A percentile compares a stretch with the other conserved stretches of the same genome.
Conservation (phyloP, 2,888 invertebrate genomes). For the Brenthis ino region DNA sequence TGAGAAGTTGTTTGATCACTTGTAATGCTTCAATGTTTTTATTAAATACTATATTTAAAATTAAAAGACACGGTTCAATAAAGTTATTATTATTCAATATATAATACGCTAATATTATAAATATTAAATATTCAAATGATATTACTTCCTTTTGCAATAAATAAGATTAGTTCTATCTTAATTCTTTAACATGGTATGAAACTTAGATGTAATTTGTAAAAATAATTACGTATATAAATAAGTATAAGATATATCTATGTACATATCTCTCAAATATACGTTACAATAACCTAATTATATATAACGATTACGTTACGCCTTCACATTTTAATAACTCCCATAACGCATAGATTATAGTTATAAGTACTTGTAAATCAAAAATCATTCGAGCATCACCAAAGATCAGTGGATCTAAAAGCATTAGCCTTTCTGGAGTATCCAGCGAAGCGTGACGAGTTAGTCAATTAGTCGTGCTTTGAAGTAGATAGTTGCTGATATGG, state of each 20-base stretch:
- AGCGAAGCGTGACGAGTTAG: slow-evolving; percentile 41
- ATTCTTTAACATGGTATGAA: too few relatives aligned
- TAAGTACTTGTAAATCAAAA: slow-evolving; percentile 32
- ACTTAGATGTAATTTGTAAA: too few relatives aligned
- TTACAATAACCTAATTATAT: too few relatives aligned
- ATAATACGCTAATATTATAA: too few relatives aligned
- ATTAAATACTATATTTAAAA: neutral
- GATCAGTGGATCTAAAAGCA: slow-evolving; percentile 37
- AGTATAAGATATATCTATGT: too few relatives aligned
- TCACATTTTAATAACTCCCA: neutral
- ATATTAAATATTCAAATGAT: too few relatives aligned
- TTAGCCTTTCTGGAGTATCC: slow-evolving; percentile 36
- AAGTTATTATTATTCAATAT: too few relatives aligned
- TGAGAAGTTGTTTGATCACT: slow-evolving; percentile 11
- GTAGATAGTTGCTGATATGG: slow-evolving; percentile 47
- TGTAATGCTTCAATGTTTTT: neutral
- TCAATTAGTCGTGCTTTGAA: slow-evolving; percentile 48
- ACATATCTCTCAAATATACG: too few relatives aligned
- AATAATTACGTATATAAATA: too few relatives aligned
- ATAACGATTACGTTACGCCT: neutral
- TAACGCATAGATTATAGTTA: slow-evolving; percentile 8
- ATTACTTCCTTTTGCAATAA: too few relatives aligned
- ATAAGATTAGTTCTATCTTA: too few relatives aligned
- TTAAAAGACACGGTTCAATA: too few relatives aligned
- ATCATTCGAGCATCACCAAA: slow-evolving; percentile 38